phyloP scores from a whole-genome alignment of 2,888 invertebrate genomes.

The Tanytarsus gracilentus region DNA sequence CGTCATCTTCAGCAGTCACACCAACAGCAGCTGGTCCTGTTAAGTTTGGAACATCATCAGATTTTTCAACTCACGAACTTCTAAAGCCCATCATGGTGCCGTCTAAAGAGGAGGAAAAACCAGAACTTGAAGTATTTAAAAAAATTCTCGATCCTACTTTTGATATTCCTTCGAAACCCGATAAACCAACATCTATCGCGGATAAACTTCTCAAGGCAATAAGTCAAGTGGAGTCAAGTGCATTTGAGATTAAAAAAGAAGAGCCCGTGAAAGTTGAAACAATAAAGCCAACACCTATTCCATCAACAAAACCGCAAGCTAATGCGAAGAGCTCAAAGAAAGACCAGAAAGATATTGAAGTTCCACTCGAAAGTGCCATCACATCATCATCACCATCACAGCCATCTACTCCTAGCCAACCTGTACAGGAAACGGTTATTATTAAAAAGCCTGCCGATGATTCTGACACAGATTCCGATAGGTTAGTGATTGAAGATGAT shows the following conservation, averaged over 20 bases:
- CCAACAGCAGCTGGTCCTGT: neutral
- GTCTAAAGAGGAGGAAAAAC: constrained; percentile 20
- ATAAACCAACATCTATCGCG: constrained; percentile 50
- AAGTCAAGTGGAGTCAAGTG: constrained; percentile 45
- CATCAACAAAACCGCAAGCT: too few relatives aligned
- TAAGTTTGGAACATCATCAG: neutral
- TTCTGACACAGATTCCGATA: constrained; percentile 53
- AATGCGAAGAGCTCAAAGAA: too few relatives aligned
- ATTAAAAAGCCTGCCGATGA: constrained; percentile 33
- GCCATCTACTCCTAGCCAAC: too few relatives aligned
- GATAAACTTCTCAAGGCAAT: constrained; percentile 53
- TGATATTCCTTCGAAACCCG: constrained; percentile 38
- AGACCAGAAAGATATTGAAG: too few relatives aligned
- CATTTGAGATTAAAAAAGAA: constrained; percentile 43
- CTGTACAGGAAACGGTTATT: too few relatives aligned
- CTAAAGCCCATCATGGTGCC: constrained; percentile 22
- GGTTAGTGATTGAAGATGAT: constrained; percentile 50
- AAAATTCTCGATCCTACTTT: constrained; percentile 21
- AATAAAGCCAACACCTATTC: too few relatives aligned
- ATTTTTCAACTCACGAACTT: too few relatives aligned
- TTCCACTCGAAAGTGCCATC: too few relatives aligned
- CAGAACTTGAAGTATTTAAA: constrained; percentile 18
- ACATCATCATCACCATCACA: too few relatives aligned
- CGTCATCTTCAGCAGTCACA: neutral
- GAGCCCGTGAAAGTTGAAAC: neutral